Base-by-base conservation (phyloP, 1,140 invertebrate species). In the Sipha flava region DNA sequence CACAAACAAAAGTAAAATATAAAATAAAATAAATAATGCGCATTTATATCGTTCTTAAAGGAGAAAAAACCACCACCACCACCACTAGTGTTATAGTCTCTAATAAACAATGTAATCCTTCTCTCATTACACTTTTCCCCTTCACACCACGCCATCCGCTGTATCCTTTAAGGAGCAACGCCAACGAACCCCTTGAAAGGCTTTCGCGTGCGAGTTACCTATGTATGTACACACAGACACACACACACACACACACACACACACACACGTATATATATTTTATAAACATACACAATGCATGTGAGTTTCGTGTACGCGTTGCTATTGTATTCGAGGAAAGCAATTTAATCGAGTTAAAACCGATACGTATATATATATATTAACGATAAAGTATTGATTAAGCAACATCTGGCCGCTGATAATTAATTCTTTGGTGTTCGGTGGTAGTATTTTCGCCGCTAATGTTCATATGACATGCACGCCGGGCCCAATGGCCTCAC, bases 381-480 rank as follows among this genome's bases (percentile, higher is more conserved):
- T 47, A 26, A 43, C 23, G 23, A n/a, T 26, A 49, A 73, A 16
- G 34, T 77, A 59, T 77, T 59, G 73, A 77, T 77, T 77, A 26
- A 43, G 26, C 73, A 23, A 77, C 73, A 77, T 77, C 73, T 77
- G 73, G 73, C 52, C 18, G 34, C 34, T 37, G 40, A 77, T 77
- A 77, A 77, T 77, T 77, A 77, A 59, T 77, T 77, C 34, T 59
- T 77, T 21, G 23, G 31, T 40, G 49, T 59, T 77, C 31, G 23
- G 31, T 40, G 49, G 72, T 77, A 59, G 34, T 59, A 59, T 40
- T 77, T 59, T 26, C 52, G 16, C 21, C 31, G 72, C 40, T 75
- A 75, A 75, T 52, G 72, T 75, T 57, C 72, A 37, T 31, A 40
- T 40, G 72, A 75, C 72, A 75, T 34, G 72, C 72, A 75, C 34